These are phyloP conservation scores for Sebastes oblongus DNA, from an alignment of 2,797 vertebrate genomes.

Conservation along the genomic window DNA sequence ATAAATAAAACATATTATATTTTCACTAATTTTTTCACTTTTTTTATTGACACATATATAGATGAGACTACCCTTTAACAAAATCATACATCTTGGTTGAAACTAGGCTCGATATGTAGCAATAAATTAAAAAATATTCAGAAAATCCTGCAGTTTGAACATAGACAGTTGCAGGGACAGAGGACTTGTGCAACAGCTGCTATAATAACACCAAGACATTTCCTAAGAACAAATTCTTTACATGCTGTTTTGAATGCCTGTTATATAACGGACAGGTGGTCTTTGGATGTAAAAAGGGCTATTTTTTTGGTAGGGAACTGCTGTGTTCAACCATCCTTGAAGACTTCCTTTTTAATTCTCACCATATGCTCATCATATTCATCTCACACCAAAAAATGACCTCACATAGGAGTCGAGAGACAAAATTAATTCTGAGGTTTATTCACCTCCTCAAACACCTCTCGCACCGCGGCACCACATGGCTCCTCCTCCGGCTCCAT, in stretches of 20 bases:
- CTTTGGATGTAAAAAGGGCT: background rate
- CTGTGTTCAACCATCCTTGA: background rate
- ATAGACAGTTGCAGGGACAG: background rate
- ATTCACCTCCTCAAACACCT: constrained; percentile 97
- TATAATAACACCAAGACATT: background rate
- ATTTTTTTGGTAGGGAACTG: background rate
- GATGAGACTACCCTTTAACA: background rate
- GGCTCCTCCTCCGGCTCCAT: constrained; percentile 99
- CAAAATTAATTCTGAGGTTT: constrained; percentile 3
- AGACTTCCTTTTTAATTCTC: background rate
- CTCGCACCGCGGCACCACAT: constrained; percentile 92
- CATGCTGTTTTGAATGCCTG: background rate
- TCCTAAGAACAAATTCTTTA: background rate
- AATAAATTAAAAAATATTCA: background rate
- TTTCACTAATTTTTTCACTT: background rate
- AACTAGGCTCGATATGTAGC: background rate
- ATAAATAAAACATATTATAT: too few species aligned
- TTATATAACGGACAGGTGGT: background rate
- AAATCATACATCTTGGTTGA: background rate
- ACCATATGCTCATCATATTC: background rate
- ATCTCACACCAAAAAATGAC: background rate
- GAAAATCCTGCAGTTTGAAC: background rate
- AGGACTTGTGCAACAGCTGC: background rate
- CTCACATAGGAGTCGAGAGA: background rate
- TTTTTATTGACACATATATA: background rate